These are phyloP conservation scores for Sebastiscus tertius DNA, from an alignment of 2,797 vertebrate species.

Conservation along the genomic window DNA sequence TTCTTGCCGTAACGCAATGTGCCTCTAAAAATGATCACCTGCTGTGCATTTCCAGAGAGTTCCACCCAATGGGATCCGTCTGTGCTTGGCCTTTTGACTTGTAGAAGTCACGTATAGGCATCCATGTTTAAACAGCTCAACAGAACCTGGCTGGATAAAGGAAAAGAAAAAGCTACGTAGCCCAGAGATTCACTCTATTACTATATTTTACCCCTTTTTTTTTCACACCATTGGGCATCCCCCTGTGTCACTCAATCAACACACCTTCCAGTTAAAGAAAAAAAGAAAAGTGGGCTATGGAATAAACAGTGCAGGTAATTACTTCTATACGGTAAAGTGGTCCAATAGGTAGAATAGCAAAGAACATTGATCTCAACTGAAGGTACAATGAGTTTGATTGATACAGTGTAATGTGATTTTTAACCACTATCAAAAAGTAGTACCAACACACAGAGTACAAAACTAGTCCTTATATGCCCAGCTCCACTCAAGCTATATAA, in stretches of 20 bases:
- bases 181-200: constrained; percentile 42
- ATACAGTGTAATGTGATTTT: constrained; percentile 84
- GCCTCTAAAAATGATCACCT: constrained; percentile 14
- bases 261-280: constrained; percentile 40
- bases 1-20: not conserved
- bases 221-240: constrained; percentile 26
- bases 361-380: constrained; percentile 82
- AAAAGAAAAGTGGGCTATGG: constrained; percentile 40
- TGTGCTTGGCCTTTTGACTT: constrained; percentile 67
- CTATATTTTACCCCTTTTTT: not conserved
- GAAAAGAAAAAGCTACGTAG: constrained; percentile 51
- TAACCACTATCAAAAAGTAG: constrained; percentile 88
- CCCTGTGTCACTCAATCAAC: constrained; percentile 40
- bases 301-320: constrained; percentile 78
- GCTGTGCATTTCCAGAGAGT: constrained; percentile 41
- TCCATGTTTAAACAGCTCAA: constrained; percentile 67
- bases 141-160: constrained; percentile 48
- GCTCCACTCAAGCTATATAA: constrained; percentile 86
- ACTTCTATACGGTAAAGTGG: constrained; percentile 73
- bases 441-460: constrained; percentile 90
- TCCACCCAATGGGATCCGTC: constrained; percentile 55
- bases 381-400: constrained; percentile 82
- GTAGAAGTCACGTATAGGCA: constrained; percentile 59
- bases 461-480: constrained; percentile 90
- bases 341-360: constrained; percentile 78